Evolutionary conservation across 2,113 vertebrate genomes (phyloP).

Genomic region (Pelusios castaneus): DNA sequence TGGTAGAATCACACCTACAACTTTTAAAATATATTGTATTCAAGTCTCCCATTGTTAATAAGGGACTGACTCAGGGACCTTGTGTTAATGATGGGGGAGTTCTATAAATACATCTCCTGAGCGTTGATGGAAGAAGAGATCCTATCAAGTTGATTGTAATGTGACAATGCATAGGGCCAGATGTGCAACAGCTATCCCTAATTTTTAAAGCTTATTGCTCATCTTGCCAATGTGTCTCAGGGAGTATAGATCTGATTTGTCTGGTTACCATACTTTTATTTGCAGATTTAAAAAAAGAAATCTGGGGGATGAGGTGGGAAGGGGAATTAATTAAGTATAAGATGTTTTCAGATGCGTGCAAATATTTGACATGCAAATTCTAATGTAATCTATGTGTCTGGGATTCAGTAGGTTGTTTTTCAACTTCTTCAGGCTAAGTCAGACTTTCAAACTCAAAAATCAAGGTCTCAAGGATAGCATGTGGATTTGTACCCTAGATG

Average conservation of each 20-base stretch:
- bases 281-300: not conserved
- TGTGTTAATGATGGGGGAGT: not conserved
- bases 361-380: not conserved
- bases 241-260: not conserved
- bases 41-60: not conserved
- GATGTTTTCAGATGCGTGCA: not conserved
- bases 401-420: not conserved
- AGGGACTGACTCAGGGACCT: not conserved
- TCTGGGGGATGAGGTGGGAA: not conserved
- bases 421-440: not conserved
- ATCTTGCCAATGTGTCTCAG: not conserved
- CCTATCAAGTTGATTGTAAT: not conserved
- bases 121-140: not conserved
- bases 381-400: not conserved
- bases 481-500: not conserved
- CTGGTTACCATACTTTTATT: not conserved
- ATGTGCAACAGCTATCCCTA: not conserved
- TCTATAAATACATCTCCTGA: rapidly evolving
- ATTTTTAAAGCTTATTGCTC: not conserved
- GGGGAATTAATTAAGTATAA: not conserved
- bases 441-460: not conserved
- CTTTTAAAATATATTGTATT: not conserved
- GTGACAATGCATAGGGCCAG: not conserved
- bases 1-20: not conserved
- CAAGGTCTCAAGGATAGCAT: not conserved